Evolutionary conservation across 2,797 vertebrate genomes (phyloP), one percentile per base, ranked within the genome.

Genomic region (Tokudaia muenninki): DNA sequence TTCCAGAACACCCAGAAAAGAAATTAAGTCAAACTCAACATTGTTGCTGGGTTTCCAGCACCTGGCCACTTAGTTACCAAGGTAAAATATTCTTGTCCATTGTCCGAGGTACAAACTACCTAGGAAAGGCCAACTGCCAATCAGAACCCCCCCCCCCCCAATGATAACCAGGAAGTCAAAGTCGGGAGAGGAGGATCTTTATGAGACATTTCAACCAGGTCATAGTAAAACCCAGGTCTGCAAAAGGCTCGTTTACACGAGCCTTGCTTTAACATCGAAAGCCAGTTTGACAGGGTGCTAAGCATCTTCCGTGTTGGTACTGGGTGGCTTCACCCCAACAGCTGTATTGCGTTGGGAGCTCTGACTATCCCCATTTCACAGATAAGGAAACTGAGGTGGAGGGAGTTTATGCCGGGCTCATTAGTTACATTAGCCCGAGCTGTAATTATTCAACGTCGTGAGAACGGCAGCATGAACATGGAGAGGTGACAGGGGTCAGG

Each of bases 241-340:
- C 8, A 70, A 91, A 57, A 87, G 52, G 37, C 47, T 88, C 57
- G 16, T 91, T 84, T 88, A 84, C 57, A 70, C 17, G 21, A 87
- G n/a, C 24, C 47, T 93, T 67, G 3, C 37, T 94, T 89, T 86
- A 90, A 90, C 52, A 93, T 92, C 41, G 57, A 74, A 93, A 87
- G 80, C 17, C 72, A 34, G 4, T 55, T 59, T 3, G n/a, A 41
- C 26, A 37, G 52, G 21, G 7, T 52, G 3, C 26, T 10, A 55
- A 88, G 26, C 22, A 50, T 1, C 81, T 57, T 55, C 29, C 22
- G 11, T 24, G 50, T 44, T 83, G 90, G 79, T 75, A 47, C 70
- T 50, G 63, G n/a, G 13, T 59, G 67, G 79, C 52, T 70, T 96
- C 79, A 87, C 92, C 90, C 90, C 90, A 77, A 80, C 57, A 65